phyloP scores from a whole-genome alignment of 2,888 invertebrate genomes.

The Mythimna lalbum region DNA sequence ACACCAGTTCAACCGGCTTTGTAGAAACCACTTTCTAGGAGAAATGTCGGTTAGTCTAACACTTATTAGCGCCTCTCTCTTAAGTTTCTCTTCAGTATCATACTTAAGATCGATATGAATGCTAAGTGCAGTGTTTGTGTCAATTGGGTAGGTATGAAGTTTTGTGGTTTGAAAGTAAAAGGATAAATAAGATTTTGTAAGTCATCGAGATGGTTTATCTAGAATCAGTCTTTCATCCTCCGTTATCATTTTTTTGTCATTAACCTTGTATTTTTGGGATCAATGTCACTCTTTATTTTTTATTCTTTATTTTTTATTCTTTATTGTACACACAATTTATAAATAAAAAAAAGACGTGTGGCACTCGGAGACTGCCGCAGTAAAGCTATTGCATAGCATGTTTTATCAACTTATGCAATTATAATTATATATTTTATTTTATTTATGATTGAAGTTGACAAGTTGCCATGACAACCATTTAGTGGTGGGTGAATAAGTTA shows the following conservation, averaged over 20 bases:
- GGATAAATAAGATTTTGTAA: background rate
- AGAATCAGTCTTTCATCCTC: background rate
- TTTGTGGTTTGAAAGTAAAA: slow-evolving; percentile 24
- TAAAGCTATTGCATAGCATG: too few relatives aligned
- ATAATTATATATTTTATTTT: too few relatives aligned
- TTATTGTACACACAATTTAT: too few relatives aligned
- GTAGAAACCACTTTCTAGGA: slow-evolving; percentile 61
- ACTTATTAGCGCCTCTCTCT: slow-evolving; percentile 64
- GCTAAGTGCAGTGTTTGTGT: slow-evolving; percentile 31
- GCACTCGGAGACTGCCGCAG: too few relatives aligned
- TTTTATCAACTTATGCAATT: too few relatives aligned
- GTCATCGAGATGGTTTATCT: background rate
- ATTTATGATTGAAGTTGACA: too few relatives aligned
- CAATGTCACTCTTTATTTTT: too few relatives aligned
- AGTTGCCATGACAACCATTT: too few relatives aligned
- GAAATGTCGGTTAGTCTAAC: slow-evolving; percentile 53
- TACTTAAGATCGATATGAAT: slow-evolving; percentile 43
- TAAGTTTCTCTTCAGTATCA: slow-evolving; percentile 49
- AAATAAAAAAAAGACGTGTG: too few relatives aligned
- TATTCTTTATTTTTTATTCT: too few relatives aligned
- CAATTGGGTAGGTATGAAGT: slow-evolving; percentile 18
- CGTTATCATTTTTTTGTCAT: background rate
- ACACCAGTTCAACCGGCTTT: slow-evolving; percentile 35
- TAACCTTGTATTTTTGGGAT: background rate
- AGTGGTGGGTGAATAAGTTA: too few relatives aligned